These are phyloP conservation scores for Leptopilina boulardi DNA, from an alignment of 1,140 invertebrate species.

Conservation along the genomic window DNA sequence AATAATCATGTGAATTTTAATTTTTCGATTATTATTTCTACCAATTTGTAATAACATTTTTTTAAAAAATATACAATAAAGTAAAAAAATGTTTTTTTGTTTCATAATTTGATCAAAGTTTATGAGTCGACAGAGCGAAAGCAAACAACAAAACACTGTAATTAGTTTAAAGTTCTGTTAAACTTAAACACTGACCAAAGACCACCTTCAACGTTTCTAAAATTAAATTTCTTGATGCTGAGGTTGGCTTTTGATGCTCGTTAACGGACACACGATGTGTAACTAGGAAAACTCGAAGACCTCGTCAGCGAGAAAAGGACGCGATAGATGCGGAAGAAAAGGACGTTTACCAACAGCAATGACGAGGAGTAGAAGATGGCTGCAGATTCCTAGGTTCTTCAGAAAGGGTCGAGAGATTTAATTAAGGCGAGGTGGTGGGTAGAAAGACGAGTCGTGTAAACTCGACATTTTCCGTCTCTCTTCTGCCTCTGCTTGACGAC, in stretches of 20 bases:
- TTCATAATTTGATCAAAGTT: too few species aligned
- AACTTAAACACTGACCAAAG: background rate
- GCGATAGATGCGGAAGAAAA: conserved; percentile 18
- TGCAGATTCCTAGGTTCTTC: conserved; percentile 44
- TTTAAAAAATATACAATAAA: too few species aligned
- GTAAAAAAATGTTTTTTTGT: too few species aligned
- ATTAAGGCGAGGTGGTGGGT: conserved; percentile 61
- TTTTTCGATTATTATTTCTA: too few species aligned
- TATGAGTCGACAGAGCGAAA: background rate
- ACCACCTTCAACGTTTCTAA: background rate
- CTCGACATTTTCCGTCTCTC: conserved; percentile 48
- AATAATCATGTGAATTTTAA: too few species aligned
- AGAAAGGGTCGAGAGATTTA: conserved; percentile 61
- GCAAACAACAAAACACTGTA: background rate
- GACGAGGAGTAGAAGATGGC: conserved; percentile 38
- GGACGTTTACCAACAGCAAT: conserved; percentile 47
- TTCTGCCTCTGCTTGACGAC: background rate
- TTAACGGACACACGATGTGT: conserved; percentile 13
- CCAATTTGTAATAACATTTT: too few species aligned
- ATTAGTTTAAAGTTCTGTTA: background rate
- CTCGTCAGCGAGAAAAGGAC: conserved; percentile 21
- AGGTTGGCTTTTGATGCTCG: conserved; percentile 23
- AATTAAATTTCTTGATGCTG: conserved; percentile 4
- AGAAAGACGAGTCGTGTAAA: conserved; percentile 62
- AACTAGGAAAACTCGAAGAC: conserved; percentile 20